Evolutionary conservation across 53 echinoderm and acorn worm species (phyloP).

Genomic region (Apostichopus leukothele): DNA sequence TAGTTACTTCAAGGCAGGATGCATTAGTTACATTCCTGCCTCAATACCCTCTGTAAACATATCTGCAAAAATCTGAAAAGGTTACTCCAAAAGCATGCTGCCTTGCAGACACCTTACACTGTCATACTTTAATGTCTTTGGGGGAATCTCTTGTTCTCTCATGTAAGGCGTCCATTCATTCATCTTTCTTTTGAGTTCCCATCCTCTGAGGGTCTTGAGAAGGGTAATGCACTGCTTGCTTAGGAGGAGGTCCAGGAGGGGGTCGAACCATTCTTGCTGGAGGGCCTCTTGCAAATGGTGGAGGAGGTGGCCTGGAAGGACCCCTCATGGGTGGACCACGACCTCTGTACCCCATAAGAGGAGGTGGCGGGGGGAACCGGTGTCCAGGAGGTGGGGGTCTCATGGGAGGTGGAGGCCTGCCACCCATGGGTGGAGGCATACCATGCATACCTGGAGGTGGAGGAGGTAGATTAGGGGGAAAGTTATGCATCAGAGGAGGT

Average conservation of each 20-base stretch:
- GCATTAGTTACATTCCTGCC: too few species aligned
- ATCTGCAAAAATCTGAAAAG: too few species aligned
- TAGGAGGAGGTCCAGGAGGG: conserved; percentile 60
- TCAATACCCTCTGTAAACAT: too few species aligned
- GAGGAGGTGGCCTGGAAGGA: conserved; percentile 27
- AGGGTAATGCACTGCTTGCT: conserved; percentile 77
- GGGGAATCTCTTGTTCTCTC: background rate
- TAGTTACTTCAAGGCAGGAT: too few species aligned
- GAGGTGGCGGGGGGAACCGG: conserved; percentile 55
- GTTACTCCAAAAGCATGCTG: too few species aligned
- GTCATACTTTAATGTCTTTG: too few species aligned
- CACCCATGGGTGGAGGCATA: conserved; percentile 53
- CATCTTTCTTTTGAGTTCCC: conserved; percentile 66
- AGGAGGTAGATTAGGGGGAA: conserved; percentile 29
- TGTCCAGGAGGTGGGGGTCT: conserved; percentile 56
- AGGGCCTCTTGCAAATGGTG: conserved; percentile 51
- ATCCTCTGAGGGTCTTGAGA: conserved; percentile 99
- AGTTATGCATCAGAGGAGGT: conserved; percentile 47
- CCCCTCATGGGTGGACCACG: conserved; percentile 22
- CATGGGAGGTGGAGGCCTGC: conserved; percentile 56
- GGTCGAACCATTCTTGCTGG: conserved; percentile 52
- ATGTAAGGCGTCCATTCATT: background rate
- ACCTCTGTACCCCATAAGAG: background rate
- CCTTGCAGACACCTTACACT: too few species aligned
- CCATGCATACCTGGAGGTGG: conserved; percentile 44